Percentiles rank a stretch among this genome's conserved stretches.
phyloP scores from a whole-genome alignment of 2,797 vertebrate genomes.

The Falco columbarius region DNA sequence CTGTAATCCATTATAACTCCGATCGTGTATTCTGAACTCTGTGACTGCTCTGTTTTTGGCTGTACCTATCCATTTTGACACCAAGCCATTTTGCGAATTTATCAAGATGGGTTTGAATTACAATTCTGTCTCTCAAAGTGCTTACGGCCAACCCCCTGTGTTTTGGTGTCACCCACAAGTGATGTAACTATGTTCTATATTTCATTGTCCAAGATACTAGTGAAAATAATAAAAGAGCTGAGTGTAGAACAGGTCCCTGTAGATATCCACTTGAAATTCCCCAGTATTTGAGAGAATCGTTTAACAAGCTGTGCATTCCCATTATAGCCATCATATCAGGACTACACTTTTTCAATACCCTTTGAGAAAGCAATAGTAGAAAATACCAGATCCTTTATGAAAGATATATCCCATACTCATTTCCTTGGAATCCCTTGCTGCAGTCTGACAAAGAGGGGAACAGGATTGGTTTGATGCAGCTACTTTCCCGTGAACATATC shows the following conservation, averaged over 20 bases:
- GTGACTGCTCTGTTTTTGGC: background rate
- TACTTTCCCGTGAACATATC: background rate
- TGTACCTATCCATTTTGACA: constrained; percentile 4
- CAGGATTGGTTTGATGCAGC: background rate
- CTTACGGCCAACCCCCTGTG: background rate
- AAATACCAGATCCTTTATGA: background rate
- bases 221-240: background rate
- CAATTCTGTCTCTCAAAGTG: background rate
- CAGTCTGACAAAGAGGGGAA: background rate
- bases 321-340: background rate
- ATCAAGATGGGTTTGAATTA: background rate
- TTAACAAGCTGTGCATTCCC: background rate
- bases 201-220: background rate
- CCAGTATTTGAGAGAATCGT: background rate
- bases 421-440: background rate
- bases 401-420: background rate
- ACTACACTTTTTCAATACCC: background rate
- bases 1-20: background rate
- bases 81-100: background rate
- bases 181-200: background rate
- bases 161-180: background rate
- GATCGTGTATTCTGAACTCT: background rate
- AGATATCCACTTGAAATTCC: background rate
- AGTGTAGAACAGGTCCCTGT: background rate
- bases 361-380: background rate